phyloP scores from a whole-genome alignment of 2,888 invertebrate species.

The Nomada fabriciana region DNA sequence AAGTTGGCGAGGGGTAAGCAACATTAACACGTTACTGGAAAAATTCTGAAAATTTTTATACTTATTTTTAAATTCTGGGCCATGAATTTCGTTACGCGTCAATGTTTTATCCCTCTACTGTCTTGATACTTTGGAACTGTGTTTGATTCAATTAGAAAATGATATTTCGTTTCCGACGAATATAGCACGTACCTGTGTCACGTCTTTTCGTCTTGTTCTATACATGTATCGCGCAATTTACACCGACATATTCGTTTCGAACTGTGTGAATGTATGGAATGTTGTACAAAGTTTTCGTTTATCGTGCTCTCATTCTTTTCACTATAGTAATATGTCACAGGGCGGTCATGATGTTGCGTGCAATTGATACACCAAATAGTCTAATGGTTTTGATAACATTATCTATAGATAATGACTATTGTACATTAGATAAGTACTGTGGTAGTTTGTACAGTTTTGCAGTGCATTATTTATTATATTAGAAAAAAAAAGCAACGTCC shows the following conservation, averaged over 20 bases:
- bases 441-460: constrained; percentile 60
- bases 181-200: constrained; percentile 15
- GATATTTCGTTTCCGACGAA: not conserved
- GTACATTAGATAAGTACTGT: constrained; percentile 66
- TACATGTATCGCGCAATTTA: constrained; percentile 16
- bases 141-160: not conserved
- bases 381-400: constrained; percentile 70
- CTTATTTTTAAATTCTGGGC: not conserved
- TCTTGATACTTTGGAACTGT: constrained; percentile 5
- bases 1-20: constrained; percentile 2
- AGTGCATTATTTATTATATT: constrained; percentile 60
- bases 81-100: not conserved
- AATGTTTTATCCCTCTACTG: not conserved
- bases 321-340: constrained; percentile 48
- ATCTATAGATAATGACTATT: constrained; percentile 55
- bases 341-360: constrained; percentile 68
- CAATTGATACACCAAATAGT: constrained; percentile 74
- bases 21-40: not conserved
- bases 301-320: constrained; percentile 13
- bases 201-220: not conserved
- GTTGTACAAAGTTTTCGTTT: not conserved
- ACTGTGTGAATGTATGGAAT: constrained; percentile 3
- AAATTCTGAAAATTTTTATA: not conserved
- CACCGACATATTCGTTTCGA: not conserved
- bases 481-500: not conserved